Conservation (phyloP, 2,113 vertebrate genomes). For the Nesogale talazaci region DNA sequence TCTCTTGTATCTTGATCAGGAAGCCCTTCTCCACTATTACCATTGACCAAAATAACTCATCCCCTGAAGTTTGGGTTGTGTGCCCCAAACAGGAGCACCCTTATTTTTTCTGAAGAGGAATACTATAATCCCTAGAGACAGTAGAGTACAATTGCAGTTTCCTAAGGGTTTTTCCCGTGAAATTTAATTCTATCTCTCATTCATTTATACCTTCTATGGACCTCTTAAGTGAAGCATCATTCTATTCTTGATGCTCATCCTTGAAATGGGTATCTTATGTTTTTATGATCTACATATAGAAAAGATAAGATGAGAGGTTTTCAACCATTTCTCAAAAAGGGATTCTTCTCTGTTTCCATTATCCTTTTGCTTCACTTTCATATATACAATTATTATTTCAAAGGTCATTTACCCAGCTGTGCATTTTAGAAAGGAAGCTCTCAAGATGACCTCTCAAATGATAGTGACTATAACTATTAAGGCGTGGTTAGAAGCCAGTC, state of each 20-base stretch:
- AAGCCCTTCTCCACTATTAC: fast-evolving
- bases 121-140: background rate
- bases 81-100: background rate
- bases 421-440: background rate
- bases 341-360: background rate
- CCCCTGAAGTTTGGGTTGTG: background rate
- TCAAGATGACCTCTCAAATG: background rate
- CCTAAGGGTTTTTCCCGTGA: background rate
- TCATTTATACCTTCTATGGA: background rate
- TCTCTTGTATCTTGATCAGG: background rate
- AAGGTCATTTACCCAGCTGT: background rate
- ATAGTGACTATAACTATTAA: background rate
- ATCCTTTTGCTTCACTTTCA: background rate
- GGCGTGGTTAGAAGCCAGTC: background rate
- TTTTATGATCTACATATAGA: background rate
- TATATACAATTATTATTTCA: background rate
- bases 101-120: background rate
- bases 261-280: background rate
- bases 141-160: too few species aligned
- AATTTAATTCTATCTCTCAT: background rate
- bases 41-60: background rate
- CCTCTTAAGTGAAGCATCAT: constrained; percentile 2
- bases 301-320: background rate
- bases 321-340: background rate
- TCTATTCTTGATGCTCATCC: background rate